These are phyloP conservation scores for Polymixis lichenea DNA, from an alignment of 2,888 invertebrate species.

Conservation along the genomic window DNA sequence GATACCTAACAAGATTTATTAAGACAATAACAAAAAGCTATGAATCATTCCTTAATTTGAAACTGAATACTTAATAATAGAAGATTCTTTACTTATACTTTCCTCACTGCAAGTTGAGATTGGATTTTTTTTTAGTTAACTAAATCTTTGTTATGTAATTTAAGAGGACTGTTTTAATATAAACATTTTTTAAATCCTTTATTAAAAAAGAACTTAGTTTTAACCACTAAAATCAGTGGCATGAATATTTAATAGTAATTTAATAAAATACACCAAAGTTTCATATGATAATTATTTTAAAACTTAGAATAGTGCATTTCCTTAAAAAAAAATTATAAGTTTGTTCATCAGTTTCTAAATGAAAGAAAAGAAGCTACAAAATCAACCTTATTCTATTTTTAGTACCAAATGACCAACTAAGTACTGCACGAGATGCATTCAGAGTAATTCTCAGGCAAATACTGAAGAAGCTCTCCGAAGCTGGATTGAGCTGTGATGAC, in stretches of 20 bases:
- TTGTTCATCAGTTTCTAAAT: too few species aligned
- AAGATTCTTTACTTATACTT: background rate
- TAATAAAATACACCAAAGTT: background rate
- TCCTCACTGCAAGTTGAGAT: background rate
- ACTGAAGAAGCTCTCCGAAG: conserved; percentile 87
- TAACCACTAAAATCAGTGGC: too few species aligned
- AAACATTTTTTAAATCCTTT: too few species aligned
- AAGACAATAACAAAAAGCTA: background rate
- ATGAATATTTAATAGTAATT: too few species aligned
- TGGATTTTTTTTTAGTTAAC: background rate
- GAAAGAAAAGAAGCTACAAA: background rate
- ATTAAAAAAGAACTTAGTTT: too few species aligned
- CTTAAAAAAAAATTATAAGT: too few species aligned
- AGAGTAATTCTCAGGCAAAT: conserved; percentile 86
- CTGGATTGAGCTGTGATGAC: conserved; percentile 84
- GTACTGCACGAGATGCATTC: conserved; percentile 91
- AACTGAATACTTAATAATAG: background rate
- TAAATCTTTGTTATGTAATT: background rate
- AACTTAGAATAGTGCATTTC: too few species aligned
- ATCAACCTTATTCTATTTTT: conserved; percentile 23
- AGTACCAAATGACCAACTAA: conserved; percentile 94
- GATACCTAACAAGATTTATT: background rate
- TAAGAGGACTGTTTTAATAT: background rate
- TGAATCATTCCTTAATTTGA: background rate
- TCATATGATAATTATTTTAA: background rate